Conservation (phyloP, 2,797 vertebrate species). For the Rallus crepitans region DNA sequence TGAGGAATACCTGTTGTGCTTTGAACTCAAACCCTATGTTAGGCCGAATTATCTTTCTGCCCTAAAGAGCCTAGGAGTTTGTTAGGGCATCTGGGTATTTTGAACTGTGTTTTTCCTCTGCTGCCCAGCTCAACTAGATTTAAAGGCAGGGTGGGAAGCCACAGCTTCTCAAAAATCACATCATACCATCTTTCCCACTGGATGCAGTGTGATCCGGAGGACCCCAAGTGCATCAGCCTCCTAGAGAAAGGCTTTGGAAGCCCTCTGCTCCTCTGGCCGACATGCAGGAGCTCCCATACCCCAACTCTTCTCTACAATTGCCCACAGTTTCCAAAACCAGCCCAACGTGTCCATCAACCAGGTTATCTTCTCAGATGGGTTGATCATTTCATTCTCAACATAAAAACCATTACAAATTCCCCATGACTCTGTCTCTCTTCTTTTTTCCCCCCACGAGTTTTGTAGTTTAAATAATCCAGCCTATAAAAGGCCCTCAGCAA, state of each 20-base stretch:
- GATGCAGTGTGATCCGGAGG: rapidly evolving
- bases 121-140: neutral
- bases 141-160: neutral
- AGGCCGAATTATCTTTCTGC: neutral
- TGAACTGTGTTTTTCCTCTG: rapidly evolving
- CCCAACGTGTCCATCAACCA: neutral
- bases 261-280: neutral
- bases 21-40: neutral
- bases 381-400: neutral
- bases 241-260: neutral
- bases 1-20: neutral
- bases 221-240: rapidly evolving
- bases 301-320: neutral
- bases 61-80: neutral
- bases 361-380: neutral
- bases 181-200: neutral
- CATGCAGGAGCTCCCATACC: neutral
- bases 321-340: neutral
- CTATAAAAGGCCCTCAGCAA: conserved; percentile 10
- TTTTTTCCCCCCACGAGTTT: neutral
- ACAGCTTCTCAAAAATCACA: neutral
- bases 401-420: neutral
- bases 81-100: neutral
- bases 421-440: neutral
- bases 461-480: neutral